Evolutionary conservation across 2,113 vertebrate species (phyloP), one percentile per base, ranked within the genome.

Genomic region (Kryptolebias marmoratus): DNA sequence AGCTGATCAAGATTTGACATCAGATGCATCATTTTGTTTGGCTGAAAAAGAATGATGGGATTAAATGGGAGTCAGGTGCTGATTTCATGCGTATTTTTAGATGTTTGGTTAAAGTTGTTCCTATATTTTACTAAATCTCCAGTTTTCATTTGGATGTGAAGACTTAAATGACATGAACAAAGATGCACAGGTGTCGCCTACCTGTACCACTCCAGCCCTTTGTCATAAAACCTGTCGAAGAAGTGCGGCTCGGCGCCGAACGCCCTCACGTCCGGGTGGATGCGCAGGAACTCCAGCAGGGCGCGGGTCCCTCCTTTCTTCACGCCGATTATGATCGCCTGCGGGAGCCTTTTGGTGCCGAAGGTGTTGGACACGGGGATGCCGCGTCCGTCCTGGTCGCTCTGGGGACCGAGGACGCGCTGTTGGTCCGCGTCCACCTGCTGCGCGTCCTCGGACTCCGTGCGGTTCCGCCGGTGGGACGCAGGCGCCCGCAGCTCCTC

Each of bases 231-330:
- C 47, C 93, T 80, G 80, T 94, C 93, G 70, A 93, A 95, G 90
- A 95, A 95, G 77, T 95, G 93, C 27, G 93, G 92, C 60, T 95
- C 94, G 0, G 94, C 86, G 0, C 94, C 96, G 64, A 95, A 85
- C 2, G 94, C 94, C 39, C 94, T 87, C 64, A 94, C 94, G 73
- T 94, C 95, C n/a, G 94, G 94, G 69, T 93, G 94, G 81, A 93
- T 90, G 80, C 94, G 93, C 45, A 94, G 89, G 68, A 94, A 94
- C 92, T 94, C 92, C 64, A 95, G 92, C 83, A 95, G 91, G 13
- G 94, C 94, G 28, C 94, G 89, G 22, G 90, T 94, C 10, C 95
- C 93, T 5, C 93, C 92, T 71, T 95, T 94, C 92, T 95, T 96
- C 79, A 94, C 84, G 3, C 93, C 90, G 47, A 93, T 90, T 57